Base-by-base conservation (phyloP, 2,888 invertebrate genomes). In the Gryllus longicercus region DNA sequence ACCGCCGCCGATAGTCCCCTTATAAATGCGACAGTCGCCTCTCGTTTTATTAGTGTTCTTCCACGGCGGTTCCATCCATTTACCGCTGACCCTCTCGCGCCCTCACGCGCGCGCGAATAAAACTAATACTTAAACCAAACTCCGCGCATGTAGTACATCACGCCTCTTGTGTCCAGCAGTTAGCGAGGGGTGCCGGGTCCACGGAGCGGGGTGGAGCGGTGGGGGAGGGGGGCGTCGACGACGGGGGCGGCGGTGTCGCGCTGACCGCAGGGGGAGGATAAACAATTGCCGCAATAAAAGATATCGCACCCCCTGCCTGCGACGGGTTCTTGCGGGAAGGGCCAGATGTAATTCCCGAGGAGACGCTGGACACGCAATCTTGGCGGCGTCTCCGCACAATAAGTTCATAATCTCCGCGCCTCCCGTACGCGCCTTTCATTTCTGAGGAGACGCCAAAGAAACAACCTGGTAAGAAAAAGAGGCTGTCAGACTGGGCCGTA, bases 211-310 rank as follows among this genome's bases (percentile, higher is more conserved):
- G 16, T 4, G 63, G 4, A 4, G 63, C 16, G 16, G 11, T 4
- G n/a, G n/a, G 63, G 5, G 63, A 2, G 4, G 63, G 63, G 14
- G 63, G 11, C 5, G 63, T 14, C 16, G 14, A 63, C 14, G 63
- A 63, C 14, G n/a, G n/a, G 16, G n/a, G n/a, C 8, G 63, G 63
- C n/a, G 63, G n/a, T 63, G n/a, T 63, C 63, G 63, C 63, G 63
- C 16, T 63, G 63, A 63, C 63, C 14, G 63, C 63, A n/a, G n/a
- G 63, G 18, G 63, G 63, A 63, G n/a, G 63, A 63, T 63, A 63
- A 63, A 63, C 63, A 63, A 63, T 63, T 63, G 63, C 63, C 63
- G 63, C 63, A 18, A 63, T 63, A 63, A 63, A 63, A 63, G 63
- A 63, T 63, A 38, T 38, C 8, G 38, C 38, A 38, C 38, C 38